These are phyloP conservation scores for Brachionus rubens DNA, from an alignment of 1,140 invertebrate species.

Conservation along the genomic window DNA sequence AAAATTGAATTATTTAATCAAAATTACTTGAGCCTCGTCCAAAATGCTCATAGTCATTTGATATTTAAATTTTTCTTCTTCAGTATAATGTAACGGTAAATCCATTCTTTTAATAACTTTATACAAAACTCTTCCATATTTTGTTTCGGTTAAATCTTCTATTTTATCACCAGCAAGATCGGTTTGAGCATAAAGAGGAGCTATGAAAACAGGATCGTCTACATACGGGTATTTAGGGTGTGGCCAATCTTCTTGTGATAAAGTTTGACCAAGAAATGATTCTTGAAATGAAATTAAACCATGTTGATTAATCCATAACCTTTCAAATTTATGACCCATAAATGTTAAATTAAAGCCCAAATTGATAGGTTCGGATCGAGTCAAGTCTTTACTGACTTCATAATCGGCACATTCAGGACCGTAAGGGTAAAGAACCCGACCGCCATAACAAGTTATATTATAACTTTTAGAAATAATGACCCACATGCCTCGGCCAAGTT, in stretches of 20 bases:
- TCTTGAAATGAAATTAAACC: conserved; percentile 46
- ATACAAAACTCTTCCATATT: conserved; percentile 39
- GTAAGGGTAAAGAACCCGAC: conserved; percentile 29
- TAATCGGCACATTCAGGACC: conserved; percentile 37
- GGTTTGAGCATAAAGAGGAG: conserved; percentile 31
- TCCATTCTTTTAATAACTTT: conserved; percentile 43
- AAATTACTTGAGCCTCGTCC: conserved; percentile 22
- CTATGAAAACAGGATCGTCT: conserved; percentile 45
- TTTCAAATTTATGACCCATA: conserved; percentile 46
- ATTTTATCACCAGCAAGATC: conserved; percentile 42
- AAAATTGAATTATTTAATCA: no score
- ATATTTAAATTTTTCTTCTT: conserved; percentile 39
- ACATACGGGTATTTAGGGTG: conserved; percentile 40
- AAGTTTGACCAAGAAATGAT: conserved; percentile 21
- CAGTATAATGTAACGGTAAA: conserved; percentile 30
- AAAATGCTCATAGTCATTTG: conserved; percentile 44
- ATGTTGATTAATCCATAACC: conserved; percentile 31
- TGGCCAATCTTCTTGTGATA: conserved; percentile 31
- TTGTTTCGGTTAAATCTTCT: conserved; percentile 22
- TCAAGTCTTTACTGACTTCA: conserved; percentile 35
- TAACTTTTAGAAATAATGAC: not conserved
- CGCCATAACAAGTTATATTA: conserved; percentile 31
- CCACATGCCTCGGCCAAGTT: not conserved
- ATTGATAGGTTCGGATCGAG: not conserved
- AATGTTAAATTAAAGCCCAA: conserved; percentile 44